Evolutionary conservation across 2,113 vertebrate genomes (phyloP).

Genomic region (Elanoides forficatus): DNA sequence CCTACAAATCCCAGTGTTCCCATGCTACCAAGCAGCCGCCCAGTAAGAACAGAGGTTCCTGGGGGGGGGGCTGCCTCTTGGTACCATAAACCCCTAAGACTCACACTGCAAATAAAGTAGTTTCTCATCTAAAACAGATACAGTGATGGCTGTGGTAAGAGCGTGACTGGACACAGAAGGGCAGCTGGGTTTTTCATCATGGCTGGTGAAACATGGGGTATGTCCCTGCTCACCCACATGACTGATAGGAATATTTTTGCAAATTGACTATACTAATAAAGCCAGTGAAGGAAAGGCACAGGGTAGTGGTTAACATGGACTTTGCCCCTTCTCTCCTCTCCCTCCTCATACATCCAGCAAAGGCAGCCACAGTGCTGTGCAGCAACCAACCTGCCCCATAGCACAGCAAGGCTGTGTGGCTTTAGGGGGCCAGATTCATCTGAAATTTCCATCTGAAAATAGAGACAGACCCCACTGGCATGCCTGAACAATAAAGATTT

Average conservation of each 20-base stretch:
- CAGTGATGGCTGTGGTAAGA: not conserved
- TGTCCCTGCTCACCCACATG: not conserved
- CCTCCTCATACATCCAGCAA: rapidly evolving
- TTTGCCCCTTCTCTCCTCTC: not conserved
- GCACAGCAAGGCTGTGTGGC: rapidly evolving
- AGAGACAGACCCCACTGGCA: not conserved
- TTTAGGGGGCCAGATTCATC: not conserved
- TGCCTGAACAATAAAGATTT: not conserved
- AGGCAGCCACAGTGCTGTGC: not conserved
- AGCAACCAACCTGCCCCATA: rapidly evolving
- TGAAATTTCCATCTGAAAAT: not conserved
- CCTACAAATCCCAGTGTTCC: not conserved
- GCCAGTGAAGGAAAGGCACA: not conserved
- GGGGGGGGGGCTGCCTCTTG: too few species aligned
- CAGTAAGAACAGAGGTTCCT: not conserved
- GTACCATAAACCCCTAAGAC: too few species aligned
- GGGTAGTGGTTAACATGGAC: rapidly evolving
- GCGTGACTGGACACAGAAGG: not conserved
- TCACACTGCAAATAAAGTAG: not conserved
- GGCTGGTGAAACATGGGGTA: not conserved
- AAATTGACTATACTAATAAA: not conserved
- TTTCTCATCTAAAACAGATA: not conserved
- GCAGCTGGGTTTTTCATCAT: not conserved
- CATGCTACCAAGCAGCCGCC: not conserved
- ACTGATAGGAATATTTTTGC: not conserved